Evolutionary conservation across 2,113 vertebrate genomes (phyloP), one percentile per base, ranked within the genome.

Genomic region (Synodontis membranacea): DNA sequence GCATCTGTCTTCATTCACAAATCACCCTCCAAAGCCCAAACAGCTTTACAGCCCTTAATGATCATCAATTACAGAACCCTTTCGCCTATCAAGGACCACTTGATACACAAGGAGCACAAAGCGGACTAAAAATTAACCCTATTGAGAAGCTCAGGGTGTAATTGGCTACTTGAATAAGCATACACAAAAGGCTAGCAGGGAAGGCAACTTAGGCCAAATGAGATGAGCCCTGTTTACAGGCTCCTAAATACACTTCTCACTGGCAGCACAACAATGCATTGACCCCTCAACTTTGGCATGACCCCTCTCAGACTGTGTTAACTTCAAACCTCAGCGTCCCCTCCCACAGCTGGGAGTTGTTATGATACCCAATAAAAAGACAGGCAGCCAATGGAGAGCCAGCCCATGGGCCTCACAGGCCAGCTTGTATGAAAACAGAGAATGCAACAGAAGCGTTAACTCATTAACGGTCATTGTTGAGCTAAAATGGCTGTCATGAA

Each of bases 11-110:
- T 95, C 93, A 93, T 96, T 95, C 94, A 96, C 93, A 94, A 93
- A 92, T 95, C 93, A 91, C 93, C 95, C 95, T 94, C 93, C 88
- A 95, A 91, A 85, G 86, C 90, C 90, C 83, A 94, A 96, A 96
- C 96, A 95, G 92, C 93, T 96, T 97, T 96, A 96, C 94, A 93
- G 93, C 95, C 93, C 93, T 94, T 96, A 96, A 96, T 96, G 95
- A 95, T 95, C 95, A 94, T 94, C 93, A 91, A 96, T 97, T 96
- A 95, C 95, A 91, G 89, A 88, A 87, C 93, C 94, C 95, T 86
- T 96, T 96, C 93, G 92, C 94, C 95, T 95, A 96, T 95, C 95
- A 95, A 94, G 93, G 94, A 92, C 80, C 94, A 94, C 94, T 96
- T 95, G 96, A 94, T 84, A 84, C 83, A 84, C 68, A 84, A 84